Evolutionary conservation across 2,797 vertebrate genomes (phyloP).

Genomic region (Tokudaia muenninki): DNA sequence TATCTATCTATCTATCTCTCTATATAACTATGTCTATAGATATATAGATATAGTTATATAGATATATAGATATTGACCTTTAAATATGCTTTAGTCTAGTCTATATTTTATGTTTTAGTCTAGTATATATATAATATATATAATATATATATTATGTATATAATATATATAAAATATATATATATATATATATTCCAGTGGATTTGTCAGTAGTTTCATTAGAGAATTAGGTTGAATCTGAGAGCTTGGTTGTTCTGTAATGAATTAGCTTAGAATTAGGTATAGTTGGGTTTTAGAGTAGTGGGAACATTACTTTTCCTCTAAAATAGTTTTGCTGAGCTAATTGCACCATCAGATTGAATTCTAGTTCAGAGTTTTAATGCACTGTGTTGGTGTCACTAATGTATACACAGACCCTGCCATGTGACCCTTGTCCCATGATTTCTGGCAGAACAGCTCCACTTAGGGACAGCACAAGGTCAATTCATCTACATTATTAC

Average conservation of each 20-base stretch:
- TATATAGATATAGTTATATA: background rate
- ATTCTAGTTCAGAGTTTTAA: background rate
- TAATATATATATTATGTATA: no score
- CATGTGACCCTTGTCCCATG: accelerated
- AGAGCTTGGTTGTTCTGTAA: background rate
- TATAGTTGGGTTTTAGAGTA: background rate
- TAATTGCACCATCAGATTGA: background rate
- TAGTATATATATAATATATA: background rate
- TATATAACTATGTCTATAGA: background rate
- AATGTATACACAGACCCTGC: accelerated
- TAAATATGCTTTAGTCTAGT: background rate
- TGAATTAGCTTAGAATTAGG: background rate
- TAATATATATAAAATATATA: accelerated
- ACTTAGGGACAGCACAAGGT: accelerated
- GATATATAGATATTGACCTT: background rate
- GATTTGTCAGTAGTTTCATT: background rate
- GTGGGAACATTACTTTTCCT: background rate
- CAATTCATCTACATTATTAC: accelerated
- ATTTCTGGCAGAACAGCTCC: background rate
- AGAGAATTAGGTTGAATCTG: background rate
- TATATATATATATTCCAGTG: background rate
- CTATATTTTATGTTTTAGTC: background rate
- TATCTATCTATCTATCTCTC: background rate
- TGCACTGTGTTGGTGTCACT: accelerated
- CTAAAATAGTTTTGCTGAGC: background rate